Base-by-base conservation (phyloP, 2,797 vertebrate species). In the Agapornis canus region DNA sequence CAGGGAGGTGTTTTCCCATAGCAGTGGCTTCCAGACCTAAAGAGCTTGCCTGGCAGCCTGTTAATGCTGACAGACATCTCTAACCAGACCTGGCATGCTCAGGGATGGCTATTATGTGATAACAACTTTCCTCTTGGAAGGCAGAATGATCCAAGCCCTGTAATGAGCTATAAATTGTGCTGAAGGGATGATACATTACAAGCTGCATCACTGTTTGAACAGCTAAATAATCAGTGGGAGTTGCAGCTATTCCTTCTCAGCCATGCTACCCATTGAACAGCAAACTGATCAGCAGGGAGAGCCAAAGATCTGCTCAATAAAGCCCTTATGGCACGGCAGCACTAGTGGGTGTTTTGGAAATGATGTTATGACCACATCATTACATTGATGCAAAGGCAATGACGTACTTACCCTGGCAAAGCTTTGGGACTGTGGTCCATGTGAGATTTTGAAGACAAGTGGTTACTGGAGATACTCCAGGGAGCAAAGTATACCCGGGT, bases 381-480 rank as follows among this genome's bases (percentile, higher is more conserved):
- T 20, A 7, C 31, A 17, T 1, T 0, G 2, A 13, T 22, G 54
- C 0, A 0, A 9, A 59, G 23, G 65, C 26, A 43, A 15, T 0
- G 4, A 3, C 0, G 2, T 52, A 97, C 98, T 98, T 27, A 98
- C 98, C 92, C 86, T 92, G 73, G 92, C 98, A 98, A n/a, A 98
- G 95, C 63, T 31, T 27, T 2, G 77, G 79, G 19, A 89, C 8
- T 14, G 11, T 0, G 5, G 97, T 89, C 98, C 98, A 98, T 0
- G 40, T 70, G 52, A 96, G 79, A 48, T 95, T 90, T 9, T 48
- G 43, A 15, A 97, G 97, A 23, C 98, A 98, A 17, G 93, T 97
- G 39, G 79, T 8, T 3, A 11, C 32, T 4, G 40, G 68, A 66
- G 85, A 65, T 3, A 87, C 49, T 0, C 43, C 54, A 4, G 43